Conservation (phyloP, 2,113 vertebrate genomes). For the Pedetes capensis region DNA sequence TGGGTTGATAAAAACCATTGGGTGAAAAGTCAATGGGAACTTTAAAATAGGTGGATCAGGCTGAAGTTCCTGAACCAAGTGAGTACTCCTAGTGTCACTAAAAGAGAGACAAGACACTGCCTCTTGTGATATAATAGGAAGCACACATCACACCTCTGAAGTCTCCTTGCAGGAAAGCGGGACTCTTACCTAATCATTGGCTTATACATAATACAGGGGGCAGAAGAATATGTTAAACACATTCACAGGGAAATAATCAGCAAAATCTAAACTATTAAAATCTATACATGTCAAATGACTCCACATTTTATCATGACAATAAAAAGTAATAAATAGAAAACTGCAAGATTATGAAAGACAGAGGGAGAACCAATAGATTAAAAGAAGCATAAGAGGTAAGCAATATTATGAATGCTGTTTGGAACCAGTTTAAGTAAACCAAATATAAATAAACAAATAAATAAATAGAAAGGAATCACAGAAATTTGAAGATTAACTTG, state of each 20-base stretch:
- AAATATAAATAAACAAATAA: no score
- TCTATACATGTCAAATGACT: background rate
- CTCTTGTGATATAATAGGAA: background rate
- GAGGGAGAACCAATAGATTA: background rate
- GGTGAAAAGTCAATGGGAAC: background rate
- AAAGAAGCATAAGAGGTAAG: background rate
- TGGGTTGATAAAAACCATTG: background rate
- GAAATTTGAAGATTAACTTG: background rate
- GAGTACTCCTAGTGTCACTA: background rate
- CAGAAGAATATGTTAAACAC: background rate
- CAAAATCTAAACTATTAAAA: background rate
- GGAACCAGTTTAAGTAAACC: slow-evolving; percentile 7
- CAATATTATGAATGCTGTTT: background rate
- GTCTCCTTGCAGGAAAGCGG: background rate
- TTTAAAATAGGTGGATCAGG: slow-evolving; percentile 4
- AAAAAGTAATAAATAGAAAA: slow-evolving; percentile 10
- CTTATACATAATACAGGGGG: no score
- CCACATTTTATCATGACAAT: background rate
- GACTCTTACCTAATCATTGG: no score
- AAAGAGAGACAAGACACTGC: no score
- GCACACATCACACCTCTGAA: background rate
- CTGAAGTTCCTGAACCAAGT: background rate
- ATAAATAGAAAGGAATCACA: background rate
- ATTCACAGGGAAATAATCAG: background rate
- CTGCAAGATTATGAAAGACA: background rate